Base-by-base conservation (phyloP, 2,797 vertebrate genomes). In the Enteromius unitaeniatus region DNA sequence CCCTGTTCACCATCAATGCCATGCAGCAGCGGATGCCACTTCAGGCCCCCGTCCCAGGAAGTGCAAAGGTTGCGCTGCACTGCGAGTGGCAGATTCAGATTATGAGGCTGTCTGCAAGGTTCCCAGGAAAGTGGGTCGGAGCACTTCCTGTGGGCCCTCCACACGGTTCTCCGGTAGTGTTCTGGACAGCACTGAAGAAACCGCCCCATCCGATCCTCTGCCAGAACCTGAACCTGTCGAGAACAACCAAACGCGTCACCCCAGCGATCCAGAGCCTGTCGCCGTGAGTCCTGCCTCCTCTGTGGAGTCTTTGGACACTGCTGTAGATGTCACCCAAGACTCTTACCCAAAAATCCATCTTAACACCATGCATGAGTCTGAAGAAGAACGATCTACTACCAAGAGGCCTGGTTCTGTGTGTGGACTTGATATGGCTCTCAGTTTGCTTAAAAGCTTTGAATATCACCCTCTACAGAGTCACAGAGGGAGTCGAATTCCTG, bases 21-120 rank as follows among this genome's bases (percentile, higher is more conserved):
- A 84, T 0, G 60, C 86, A 0, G 85, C 88, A 23, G 85, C 87
- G 0, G 97, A 97, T 55, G 80, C 87, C 3, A 14, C 89, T 10
- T 31, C 86, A 0, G 92, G 91, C 6, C 89, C 79, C 88, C 95
- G 95, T 28, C 94, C 95, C 0, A 90, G 96, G 88, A 94, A 96
- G 15, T 99, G 97, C 91, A 92, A 94, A 0, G 96, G 97, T 0
- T 99, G 97, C 0, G 94, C 96, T 0, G 93, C 91, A 0, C 90
- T 99, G 64, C 95, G 98, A 0, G 97, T 99, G 3, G 93, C 97
- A 0, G 98, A 99, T 49, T 95, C 96, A 0, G 97, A 99, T 92
- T 99, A 99, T 0, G 98, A 99, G 89, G 97, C 98, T 0, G 96
- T 99, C 60, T 99, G 98, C 77, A 96, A 94, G 87, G 96, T 99